Base-by-base conservation (phyloP, 2,797 vertebrate species). In the Botia kubotai region DNA sequence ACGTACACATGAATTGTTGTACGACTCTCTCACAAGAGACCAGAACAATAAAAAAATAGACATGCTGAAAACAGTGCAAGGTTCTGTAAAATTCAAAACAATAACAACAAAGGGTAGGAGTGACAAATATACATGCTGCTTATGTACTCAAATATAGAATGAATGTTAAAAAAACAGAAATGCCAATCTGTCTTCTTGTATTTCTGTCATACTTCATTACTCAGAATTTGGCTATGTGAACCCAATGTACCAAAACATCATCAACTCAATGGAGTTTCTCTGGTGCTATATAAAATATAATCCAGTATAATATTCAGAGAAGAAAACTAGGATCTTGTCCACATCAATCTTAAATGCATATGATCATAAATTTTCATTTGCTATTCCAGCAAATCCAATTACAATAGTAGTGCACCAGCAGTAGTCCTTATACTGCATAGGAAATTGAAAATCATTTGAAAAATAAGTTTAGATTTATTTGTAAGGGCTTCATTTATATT, bases 391-490 rank as follows among this genome's bases (percentile, higher is more conserved):
- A 21, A 33, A 33, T 70, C 19, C 11, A 77, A 26, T 13, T 10
- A 17, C 21, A 21, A 2, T 17, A 46, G 62, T 39, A 12, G 17
- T 17, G 26, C n/a, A 66, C 48, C 14, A 19, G 17, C 12, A 75
- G 23, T 26, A 3, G 10, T 62, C 8, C 12, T 75, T 17, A 13
- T 4, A 29, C 2, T 75, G 58, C 4, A 36, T 11, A 73, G 57
- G 69, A 73, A 53, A 87, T 86, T 62, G 52, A 83, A 67, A 75
- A 82, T 58, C 66, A 77, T 66, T 68, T 53, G 0, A 10, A 14
- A 33, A 33, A 36, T 36, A 16, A 4, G 4, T 36, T 33, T 11
- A 3, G 17, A 33, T 58, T 21, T 11, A 2, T 21, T 58, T 60
- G 12, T 73, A 17, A 58, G 3, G 53, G 14, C 5, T 39, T 39